phyloP scores from a whole-genome alignment of 2,888 invertebrate genomes.

The Microdon myrmicae region DNA sequence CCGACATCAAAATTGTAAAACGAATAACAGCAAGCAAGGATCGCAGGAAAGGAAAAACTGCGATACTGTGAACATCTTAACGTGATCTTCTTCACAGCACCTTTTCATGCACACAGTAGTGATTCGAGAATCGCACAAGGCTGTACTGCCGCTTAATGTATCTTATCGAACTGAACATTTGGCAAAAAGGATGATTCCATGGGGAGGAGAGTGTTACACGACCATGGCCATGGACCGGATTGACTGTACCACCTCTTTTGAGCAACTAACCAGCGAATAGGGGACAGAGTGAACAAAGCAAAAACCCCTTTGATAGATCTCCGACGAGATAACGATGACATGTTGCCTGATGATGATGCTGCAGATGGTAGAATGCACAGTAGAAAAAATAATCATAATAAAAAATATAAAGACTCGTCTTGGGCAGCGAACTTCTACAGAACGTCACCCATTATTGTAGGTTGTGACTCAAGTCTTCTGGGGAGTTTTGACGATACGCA shows the following conservation, averaged over 20 bases:
- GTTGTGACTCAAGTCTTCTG: slow-evolving; percentile 32
- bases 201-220: slow-evolving; percentile 19
- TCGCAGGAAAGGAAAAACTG: slow-evolving; percentile 32
- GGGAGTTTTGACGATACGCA: slow-evolving; percentile 23
- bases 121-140: slow-evolving; percentile 54
- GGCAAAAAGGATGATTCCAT: slow-evolving; percentile 48
- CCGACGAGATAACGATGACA: slow-evolving; percentile 65
- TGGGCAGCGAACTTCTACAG: too few relatives aligned
- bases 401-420: slow-evolving; percentile 6
- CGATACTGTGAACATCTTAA: slow-evolving; percentile 16
- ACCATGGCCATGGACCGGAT: too few relatives aligned
- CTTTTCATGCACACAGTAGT: slow-evolving; percentile 52
- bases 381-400: slow-evolving; percentile 11
- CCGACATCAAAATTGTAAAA: slow-evolving; percentile 50
- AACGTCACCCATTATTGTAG: slow-evolving; percentile 33
- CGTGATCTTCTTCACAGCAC: slow-evolving; percentile 18
- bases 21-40: slow-evolving; percentile 41
- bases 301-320: slow-evolving; percentile 64
- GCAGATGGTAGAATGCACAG: slow-evolving; percentile 43
- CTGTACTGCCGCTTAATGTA: slow-evolving; percentile 51
- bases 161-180: slow-evolving; percentile 54
- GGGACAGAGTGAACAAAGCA: slow-evolving; percentile 48
- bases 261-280: slow-evolving; percentile 39
- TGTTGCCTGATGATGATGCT: slow-evolving; percentile 52
- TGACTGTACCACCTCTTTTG: slow-evolving; percentile 45